Percentiles rank a stretch among this genome's conserved stretches.
These are phyloP conservation scores for Hydrochoerus hydrochaeris DNA, from an alignment of 2,113 vertebrate genomes.

Conservation along the genomic window DNA sequence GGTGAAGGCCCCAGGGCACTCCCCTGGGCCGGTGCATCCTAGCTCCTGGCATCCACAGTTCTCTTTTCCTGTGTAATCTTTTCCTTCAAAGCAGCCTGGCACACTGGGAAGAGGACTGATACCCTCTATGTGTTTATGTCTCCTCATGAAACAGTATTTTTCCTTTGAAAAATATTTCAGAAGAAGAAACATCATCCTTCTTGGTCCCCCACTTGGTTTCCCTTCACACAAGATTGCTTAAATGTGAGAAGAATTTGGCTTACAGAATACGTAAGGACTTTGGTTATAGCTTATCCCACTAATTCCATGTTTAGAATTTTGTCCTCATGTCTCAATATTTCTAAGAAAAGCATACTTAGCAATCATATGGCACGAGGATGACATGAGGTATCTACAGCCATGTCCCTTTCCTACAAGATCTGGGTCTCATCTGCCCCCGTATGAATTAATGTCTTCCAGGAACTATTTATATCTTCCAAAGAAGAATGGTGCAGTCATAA, in stretches of 20 bases:
- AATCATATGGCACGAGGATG: neutral
- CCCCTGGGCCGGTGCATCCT: neutral
- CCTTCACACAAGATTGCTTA: neutral
- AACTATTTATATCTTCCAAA: neutral
- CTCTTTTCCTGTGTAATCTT: neutral
- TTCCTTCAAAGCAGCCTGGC: neutral
- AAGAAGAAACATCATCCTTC: neutral
- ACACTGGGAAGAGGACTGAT: neutral
- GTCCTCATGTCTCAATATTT: neutral
- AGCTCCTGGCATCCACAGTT: neutral
- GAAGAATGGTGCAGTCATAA: neutral
- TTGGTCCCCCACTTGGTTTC: neutral
- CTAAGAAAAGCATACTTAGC: neutral
- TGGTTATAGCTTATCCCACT: neutral
- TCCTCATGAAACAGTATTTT: neutral
- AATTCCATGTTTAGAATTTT: constrained; percentile 33
- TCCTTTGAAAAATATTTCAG: neutral
- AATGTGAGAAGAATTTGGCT: neutral
- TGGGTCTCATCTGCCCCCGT: neutral
- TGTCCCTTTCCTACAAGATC: neutral
- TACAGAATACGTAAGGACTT: neutral
- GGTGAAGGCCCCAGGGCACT: neutral
- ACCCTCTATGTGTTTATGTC: neutral
- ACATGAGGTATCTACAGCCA: neutral
- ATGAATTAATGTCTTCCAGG: neutral